Evolutionary conservation across 2,113 vertebrate genomes (phyloP).

Genomic region (Tonatia bakeri): DNA sequence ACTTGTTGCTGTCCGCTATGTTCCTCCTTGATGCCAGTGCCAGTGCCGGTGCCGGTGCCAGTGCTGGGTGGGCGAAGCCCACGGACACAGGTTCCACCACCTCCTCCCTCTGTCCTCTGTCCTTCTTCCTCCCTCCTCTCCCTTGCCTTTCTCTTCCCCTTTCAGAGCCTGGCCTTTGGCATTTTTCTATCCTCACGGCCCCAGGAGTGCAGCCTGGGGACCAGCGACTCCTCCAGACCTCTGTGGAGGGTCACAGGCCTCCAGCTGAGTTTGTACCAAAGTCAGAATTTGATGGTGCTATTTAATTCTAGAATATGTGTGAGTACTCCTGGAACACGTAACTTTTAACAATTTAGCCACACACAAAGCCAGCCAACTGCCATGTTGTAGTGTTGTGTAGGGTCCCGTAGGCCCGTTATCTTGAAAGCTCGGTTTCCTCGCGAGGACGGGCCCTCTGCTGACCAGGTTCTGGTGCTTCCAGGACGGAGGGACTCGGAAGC

Average conservation of each 20-base stretch:
- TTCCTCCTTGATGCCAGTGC: background rate
- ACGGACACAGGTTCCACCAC: background rate
- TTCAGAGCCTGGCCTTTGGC: background rate
- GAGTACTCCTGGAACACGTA: background rate
- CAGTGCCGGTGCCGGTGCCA: background rate
- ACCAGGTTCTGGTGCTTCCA: conserved; percentile 61
- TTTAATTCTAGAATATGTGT: background rate
- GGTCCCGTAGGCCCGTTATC: rapidly evolving
- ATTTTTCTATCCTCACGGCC: background rate
- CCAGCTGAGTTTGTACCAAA: background rate
- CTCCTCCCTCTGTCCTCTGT: background rate
- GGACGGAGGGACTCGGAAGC: conserved; percentile 88
- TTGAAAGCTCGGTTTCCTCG: rapidly evolving
- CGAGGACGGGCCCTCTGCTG: background rate
- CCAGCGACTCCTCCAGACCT: background rate
- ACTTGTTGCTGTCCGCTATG: background rate
- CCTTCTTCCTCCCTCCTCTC: background rate
- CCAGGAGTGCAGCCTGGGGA: background rate
- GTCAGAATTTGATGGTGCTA: background rate
- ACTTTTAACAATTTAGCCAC: background rate
- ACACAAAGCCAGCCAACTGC: background rate
- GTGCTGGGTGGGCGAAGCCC: background rate
- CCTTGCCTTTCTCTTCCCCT: background rate
- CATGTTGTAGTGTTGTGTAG: background rate
- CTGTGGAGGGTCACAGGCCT: background rate